Conservation (phyloP, 2,113 vertebrate genomes). For the Zeus faber region DNA sequence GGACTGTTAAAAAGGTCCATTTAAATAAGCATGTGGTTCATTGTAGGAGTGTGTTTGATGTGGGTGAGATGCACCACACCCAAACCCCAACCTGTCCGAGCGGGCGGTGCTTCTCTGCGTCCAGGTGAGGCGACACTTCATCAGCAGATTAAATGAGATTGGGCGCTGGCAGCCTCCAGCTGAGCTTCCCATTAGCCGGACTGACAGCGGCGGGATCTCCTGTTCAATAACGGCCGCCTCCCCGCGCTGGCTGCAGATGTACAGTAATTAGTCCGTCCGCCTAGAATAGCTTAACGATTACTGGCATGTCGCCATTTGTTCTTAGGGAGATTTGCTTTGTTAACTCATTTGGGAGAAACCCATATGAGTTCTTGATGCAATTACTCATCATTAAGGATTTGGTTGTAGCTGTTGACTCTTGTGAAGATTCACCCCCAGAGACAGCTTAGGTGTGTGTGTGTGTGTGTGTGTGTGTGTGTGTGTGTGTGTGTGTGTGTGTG, state of each 20-base stretch:
- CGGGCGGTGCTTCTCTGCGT: slow-evolving; percentile 22
- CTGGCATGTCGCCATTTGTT: slow-evolving; percentile 60
- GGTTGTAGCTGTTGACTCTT: slow-evolving; percentile 47
- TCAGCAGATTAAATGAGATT: slow-evolving; percentile 43
- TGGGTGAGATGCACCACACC: slow-evolving; percentile 1
- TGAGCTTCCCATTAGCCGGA: slow-evolving; percentile 53
- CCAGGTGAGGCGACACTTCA: slow-evolving; percentile 47
- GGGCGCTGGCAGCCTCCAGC: slow-evolving; percentile 33
- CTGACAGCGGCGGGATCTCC: slow-evolving; percentile 53
- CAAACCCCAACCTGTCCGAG: slow-evolving; percentile 16
- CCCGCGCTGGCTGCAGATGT: slow-evolving; percentile 61
- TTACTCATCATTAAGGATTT: slow-evolving; percentile 64
- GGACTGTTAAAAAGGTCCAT: too few species aligned
- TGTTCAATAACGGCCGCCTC: slow-evolving; percentile 49
- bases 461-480: background rate
- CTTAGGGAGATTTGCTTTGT: slow-evolving; percentile 61
- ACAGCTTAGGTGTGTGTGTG: slow-evolving; percentile 10
- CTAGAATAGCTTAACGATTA: slow-evolving; percentile 60
- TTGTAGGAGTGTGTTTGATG: too few species aligned
- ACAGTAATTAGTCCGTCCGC: slow-evolving; percentile 66
- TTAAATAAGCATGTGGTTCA: too few species aligned
- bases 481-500: too few species aligned
- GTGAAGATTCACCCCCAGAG: slow-evolving; percentile 35
- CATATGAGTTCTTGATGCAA: slow-evolving; percentile 64
- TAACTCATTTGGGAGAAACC: slow-evolving; percentile 56